Base-by-base conservation (phyloP, 2,888 invertebrate genomes). In the Eristalis pertinax region DNA sequence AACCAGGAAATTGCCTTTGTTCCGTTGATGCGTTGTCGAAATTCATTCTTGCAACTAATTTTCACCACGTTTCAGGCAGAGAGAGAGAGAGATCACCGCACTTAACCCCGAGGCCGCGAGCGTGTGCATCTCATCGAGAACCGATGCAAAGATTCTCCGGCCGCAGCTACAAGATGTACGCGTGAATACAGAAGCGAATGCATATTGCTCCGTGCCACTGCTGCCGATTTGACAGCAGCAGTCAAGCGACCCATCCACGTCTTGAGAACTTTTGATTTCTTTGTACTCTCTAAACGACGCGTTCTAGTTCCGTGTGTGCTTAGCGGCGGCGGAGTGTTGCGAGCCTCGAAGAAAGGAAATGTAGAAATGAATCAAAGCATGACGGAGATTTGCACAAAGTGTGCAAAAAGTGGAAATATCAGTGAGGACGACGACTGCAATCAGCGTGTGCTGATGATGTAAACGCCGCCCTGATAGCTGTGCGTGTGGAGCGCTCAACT, bases 381-480 rank as follows among this genome's bases (percentile, higher is more conserved):
- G 72, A 73, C 76, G 68, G 72, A 76, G 64, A 84, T 70, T 70
- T 4, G 15, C 68, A 74, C 74, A 83, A 83, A 65, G 73, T 62
- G 68, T 69, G 67, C 78, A 83, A 79, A 86, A 76, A 70, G 63
- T 87, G 75, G 79, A 87, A 87, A 76, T 15, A 79, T 83, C 74
- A 70, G 64, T 62, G 70, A 82, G 67, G 73, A 77, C 72, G 70
- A 65, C 65, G 75, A 83, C 75, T 70, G 74, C 65, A 32, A 41
- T 50, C 75, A 62, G 35, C 38, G 77, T 60, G 43, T 68, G 72
- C 22, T 73, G 69, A 64, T 78, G 81, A 81, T 81, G 74, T 74
- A 62, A 78, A 81, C 74, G 67, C 50, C 8, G 43, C 68, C 24
- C 60, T 56, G 76, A 72, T 80, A 63, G 41, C 41, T 58, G 72